Evolutionary conservation across 2,113 vertebrate genomes (phyloP), one percentile per base, ranked within the genome.

Genomic region (Stigmatopora nigra): DNA sequence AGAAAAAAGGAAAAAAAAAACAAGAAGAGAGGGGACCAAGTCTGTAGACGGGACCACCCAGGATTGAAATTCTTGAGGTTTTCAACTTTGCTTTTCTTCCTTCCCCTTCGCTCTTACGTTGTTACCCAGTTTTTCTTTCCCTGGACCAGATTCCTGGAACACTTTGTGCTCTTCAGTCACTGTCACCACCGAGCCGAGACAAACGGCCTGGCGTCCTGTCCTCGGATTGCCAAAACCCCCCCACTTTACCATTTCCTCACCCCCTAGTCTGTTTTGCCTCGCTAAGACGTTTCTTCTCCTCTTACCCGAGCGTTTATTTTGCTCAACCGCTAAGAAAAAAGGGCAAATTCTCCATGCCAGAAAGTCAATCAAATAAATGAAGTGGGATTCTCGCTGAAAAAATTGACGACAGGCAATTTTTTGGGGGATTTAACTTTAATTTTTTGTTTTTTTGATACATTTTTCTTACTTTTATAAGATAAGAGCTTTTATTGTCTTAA

Each of bases 1-100:
- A 79, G 3, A 64, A 64, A 78, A 80, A 82, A 86, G 38, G 4
- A 70, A n/a, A 72, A 83, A 31, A 57, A 16, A 38, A 59, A 59
- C n/a, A 44, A 17, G 44, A 13, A 44, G 19, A 44, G 41, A 70
- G 81, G 82, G 63, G 65, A 67, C 71, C 63, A n/a, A n/a, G 73
- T 74, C 76, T 71, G 71, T 73, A 73, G 72, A 77, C 82, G 68
- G 83, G 88, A 88, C 88, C 88, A 88, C 87, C 88, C 88, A 88
- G 72, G 75, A 84, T 87, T 84, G 81, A 76, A 75, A 86, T 88
- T 74, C 77, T 84, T 87, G 86, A 82, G 87, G 87, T 83, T 84
- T 61, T 86, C 78, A 22, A 71, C 80, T 83, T 80, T 85, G 86
- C 80, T 88, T 88, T 82, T 86, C 78, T 86, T 76, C 51, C 82